phyloP scores from a whole-genome alignment of 2,888 invertebrate species.

The Slavum lentiscoides region DNA sequence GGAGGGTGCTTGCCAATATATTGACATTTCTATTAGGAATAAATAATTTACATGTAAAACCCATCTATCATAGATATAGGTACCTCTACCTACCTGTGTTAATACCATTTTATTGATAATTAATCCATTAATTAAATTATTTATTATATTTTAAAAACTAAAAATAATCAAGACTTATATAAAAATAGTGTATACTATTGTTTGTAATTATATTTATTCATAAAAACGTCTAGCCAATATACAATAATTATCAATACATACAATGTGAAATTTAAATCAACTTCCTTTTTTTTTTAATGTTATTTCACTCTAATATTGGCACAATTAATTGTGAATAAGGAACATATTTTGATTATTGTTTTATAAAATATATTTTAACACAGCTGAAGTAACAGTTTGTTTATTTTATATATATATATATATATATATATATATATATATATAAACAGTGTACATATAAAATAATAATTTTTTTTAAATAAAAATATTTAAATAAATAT shows the following conservation, averaged over 20 bases:
- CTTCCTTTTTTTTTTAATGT: not conserved
- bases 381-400: conserved; percentile 47
- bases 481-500: conserved; percentile 46
- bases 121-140: no score
- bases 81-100: no score
- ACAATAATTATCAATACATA: conserved; percentile 32
- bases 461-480: conserved; percentile 24
- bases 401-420: conserved; percentile 34
- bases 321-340: conserved; percentile 30
- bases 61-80: no score
- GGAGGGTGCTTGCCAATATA: no score
- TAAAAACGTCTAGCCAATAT: conserved; percentile 18
- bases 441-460: conserved; percentile 19
- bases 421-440: conserved; percentile 28
- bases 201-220: conserved; percentile 18
- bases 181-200: not conserved
- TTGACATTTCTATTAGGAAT: no score
- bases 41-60: no score
- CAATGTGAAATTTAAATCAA: not conserved
- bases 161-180: not conserved
- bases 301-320: conserved; percentile 30
- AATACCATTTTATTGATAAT: no score
- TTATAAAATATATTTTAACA: conserved; percentile 21
- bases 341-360: conserved; percentile 40
- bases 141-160: no score